These are phyloP conservation scores for Smutsia gigantea DNA, from an alignment of 2,797 vertebrate species.

Conservation along the genomic window DNA sequence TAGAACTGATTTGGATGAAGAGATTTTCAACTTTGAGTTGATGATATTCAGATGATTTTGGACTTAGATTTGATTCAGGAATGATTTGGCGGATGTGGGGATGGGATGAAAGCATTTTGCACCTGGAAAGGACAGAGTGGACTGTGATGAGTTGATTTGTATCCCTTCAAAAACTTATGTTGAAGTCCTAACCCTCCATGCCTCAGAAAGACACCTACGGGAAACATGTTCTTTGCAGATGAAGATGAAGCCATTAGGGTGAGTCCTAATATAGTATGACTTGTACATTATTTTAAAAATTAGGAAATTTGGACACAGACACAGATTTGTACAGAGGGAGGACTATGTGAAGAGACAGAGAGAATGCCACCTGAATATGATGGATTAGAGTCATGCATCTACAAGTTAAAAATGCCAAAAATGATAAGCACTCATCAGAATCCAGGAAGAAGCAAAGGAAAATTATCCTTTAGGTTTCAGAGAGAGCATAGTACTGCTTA, in stretches of 20 bases:
- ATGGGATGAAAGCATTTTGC: background rate
- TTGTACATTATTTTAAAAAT: no score
- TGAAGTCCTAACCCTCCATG: background rate
- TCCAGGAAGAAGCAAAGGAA: no score
- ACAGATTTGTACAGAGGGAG: background rate
- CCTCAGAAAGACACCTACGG: background rate
- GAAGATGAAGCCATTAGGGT: no score
- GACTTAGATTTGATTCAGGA: background rate
- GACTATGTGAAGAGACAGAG: no score
- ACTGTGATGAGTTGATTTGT: background rate
- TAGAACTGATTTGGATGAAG: background rate
- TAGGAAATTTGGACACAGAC: no score
- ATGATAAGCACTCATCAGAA: no score
- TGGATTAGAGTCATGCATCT: no score
- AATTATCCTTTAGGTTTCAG: no score
- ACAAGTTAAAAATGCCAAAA: no score
- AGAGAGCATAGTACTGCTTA: no score
- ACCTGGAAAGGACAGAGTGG: background rate
- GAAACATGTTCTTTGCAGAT: background rate
- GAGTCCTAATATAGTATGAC: no score
- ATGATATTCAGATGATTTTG: background rate
- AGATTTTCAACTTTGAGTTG: background rate
- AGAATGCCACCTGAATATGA: no score
- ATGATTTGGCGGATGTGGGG: background rate
- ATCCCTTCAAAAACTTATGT: background rate